Evolutionary conservation across 1,140 invertebrate species (phyloP).

Genomic region (Elymnias hypermnestra): DNA sequence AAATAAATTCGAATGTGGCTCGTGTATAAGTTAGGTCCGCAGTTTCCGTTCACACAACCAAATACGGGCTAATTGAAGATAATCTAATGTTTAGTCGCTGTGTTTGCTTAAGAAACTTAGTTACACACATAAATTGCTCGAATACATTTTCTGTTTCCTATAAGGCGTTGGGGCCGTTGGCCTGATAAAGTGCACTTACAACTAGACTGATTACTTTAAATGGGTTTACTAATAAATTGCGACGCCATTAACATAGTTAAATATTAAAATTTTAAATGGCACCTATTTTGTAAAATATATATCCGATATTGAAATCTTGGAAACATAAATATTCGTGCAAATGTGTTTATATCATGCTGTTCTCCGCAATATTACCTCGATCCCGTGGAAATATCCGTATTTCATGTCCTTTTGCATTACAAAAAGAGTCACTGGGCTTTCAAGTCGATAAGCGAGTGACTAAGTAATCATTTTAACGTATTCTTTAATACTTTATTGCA

Average conservation of each 20-base stretch:
- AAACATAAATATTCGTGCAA: no score
- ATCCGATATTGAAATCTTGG: no score
- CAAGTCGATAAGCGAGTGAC: no score
- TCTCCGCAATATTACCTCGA: no score
- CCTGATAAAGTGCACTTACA: slow-evolving; percentile 11
- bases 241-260: neutral
- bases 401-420: no score
- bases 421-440: no score
- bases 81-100: slow-evolving; percentile 30
- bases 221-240: neutral
- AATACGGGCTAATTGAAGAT: slow-evolving; percentile 37
- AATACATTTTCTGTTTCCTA: slow-evolving; percentile 15
- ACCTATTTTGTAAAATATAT: no score
- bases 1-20: neutral
- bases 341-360: no score
- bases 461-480: no score
- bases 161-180: slow-evolving; percentile 11
- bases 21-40: slow-evolving; percentile 1
- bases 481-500: no score
- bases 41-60: slow-evolving; percentile 37
- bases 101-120: slow-evolving; percentile 23
- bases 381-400: no score
- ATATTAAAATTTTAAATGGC: no score
- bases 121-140: slow-evolving; percentile 14
- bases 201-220: slow-evolving; percentile 5